Conservation (phyloP, 2,888 invertebrate genomes). For the Drosophila dives region DNA sequence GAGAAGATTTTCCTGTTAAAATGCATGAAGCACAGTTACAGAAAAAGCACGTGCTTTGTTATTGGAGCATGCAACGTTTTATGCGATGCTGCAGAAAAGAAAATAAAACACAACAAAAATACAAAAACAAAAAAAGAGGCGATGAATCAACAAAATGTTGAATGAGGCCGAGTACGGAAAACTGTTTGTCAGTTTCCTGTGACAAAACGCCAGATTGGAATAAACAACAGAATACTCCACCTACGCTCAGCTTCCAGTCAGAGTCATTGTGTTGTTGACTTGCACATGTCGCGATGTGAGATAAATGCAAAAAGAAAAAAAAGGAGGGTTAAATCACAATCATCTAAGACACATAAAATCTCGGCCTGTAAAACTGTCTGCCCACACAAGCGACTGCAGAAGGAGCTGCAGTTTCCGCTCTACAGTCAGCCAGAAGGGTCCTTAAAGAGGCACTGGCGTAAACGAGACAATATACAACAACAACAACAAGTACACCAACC, state of each 20-base stretch:
- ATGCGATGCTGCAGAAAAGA: slow-evolving; percentile 48
- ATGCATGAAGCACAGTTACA: slow-evolving; percentile 42
- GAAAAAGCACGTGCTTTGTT: slow-evolving; percentile 61
- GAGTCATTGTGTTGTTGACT: slow-evolving; percentile 39
- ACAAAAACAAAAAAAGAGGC: slow-evolving; percentile 20
- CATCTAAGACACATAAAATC: slow-evolving; percentile 33
- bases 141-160: slow-evolving; percentile 64
- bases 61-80: slow-evolving; percentile 61
- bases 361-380: slow-evolving; percentile 55
- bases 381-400: slow-evolving; percentile 34
- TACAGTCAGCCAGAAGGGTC: slow-evolving; percentile 59
- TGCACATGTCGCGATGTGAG: slow-evolving; percentile 55
- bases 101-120: not conserved
- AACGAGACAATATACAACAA: slow-evolving; percentile 63
- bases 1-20: slow-evolving; percentile 51
- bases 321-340: slow-evolving; percentile 27
- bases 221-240: slow-evolving; percentile 44
- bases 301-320: slow-evolving; percentile 54
- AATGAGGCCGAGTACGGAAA: slow-evolving; percentile 21
- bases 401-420: slow-evolving; percentile 57
- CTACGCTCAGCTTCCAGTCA: slow-evolving; percentile 38
- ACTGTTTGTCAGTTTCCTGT: slow-evolving; percentile 45
- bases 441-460: slow-evolving; percentile 73
- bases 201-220: slow-evolving; percentile 40
- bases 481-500: slow-evolving; percentile 19